A percentile compares a stretch with the other conserved stretches of the same genome.
phyloP scores from a whole-genome alignment of 92 coral and sea anemone genomes.

The Meandrina meandrites region DNA sequence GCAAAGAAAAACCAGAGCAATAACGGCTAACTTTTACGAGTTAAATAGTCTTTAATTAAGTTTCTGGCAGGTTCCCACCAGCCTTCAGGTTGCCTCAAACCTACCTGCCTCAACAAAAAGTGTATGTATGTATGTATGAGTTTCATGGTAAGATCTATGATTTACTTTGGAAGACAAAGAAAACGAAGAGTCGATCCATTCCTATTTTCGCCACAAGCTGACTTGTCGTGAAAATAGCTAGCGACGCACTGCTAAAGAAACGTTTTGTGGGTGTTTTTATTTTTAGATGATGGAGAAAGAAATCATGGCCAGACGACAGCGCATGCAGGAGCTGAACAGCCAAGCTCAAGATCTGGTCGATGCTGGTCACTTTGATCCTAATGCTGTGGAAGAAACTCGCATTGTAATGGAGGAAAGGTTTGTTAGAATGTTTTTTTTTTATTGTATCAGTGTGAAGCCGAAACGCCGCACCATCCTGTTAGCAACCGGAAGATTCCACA shows the following conservation, averaged over 20 bases:
- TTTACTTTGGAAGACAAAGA: neutral
- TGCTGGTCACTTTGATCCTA: conserved; percentile 97
- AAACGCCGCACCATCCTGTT: neutral
- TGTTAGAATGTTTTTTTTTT: neutral
- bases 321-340: conserved; percentile 76
- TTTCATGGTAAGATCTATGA: neutral
- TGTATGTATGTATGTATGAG: too few relatives aligned
- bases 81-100: too few relatives aligned
- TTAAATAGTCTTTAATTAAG: too few relatives aligned
- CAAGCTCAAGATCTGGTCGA: conserved; percentile 97
- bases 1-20: too few relatives aligned
- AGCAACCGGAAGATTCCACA: neutral
- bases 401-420: conserved; percentile 91
- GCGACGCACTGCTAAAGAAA: neutral
- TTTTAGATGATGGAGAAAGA: conserved; percentile 88
- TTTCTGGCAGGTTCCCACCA: too few relatives aligned
- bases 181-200: neutral
- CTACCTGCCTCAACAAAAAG: too few relatives aligned
- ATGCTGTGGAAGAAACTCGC: conserved; percentile 85
- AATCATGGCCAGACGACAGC: conserved; percentile 72
- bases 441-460: neutral
- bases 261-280: neutral
- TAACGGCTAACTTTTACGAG: too few relatives aligned
- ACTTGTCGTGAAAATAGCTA: neutral
- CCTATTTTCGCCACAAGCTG: neutral